A percentile compares a stretch with the other conserved stretches of the same genome.
These are phyloP conservation scores for Drosophila kepulauana DNA, from an alignment of 1,140 invertebrate species.

Conservation along the genomic window DNA sequence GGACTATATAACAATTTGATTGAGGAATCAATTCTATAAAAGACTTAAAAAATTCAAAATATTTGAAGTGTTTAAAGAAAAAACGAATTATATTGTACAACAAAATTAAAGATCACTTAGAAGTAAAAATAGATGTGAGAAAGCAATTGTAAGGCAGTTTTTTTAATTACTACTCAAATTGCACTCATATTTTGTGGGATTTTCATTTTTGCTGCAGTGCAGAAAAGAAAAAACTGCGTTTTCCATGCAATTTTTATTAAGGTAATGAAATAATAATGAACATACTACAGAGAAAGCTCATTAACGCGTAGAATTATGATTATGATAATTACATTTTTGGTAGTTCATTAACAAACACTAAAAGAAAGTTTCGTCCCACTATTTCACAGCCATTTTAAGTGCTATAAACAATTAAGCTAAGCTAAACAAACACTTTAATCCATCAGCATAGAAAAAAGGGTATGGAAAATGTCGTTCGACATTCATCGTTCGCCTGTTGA, in stretches of 20 bases:
- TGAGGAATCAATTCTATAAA: too few species aligned
- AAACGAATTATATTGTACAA: too few species aligned
- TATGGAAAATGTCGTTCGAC: background rate
- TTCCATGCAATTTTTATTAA: background rate
- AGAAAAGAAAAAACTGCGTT: background rate
- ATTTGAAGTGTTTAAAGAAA: too few species aligned
- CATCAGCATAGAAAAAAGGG: background rate
- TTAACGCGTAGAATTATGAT: background rate
- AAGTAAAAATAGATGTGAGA: too few species aligned
- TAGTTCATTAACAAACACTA: too few species aligned
- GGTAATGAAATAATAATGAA: background rate
- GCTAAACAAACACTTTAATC: background rate
- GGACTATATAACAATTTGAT: too few species aligned
- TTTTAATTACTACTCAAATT: too few species aligned
- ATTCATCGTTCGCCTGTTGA: constrained; percentile 54
- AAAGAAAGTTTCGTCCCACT: too few species aligned
- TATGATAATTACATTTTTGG: background rate
- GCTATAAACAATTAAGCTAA: background rate
- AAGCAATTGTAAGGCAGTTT: too few species aligned
- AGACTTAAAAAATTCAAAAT: too few species aligned
- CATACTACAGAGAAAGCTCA: background rate
- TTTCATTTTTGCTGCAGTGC: background rate
- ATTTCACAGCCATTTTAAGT: too few species aligned
- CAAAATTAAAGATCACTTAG: too few species aligned
- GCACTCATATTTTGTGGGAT: background rate